A percentile compares a stretch with the other conserved stretches of the same genome.
These are phyloP conservation scores for Alca torda DNA, from an alignment of 2,797 vertebrate genomes.

Conservation along the genomic window DNA sequence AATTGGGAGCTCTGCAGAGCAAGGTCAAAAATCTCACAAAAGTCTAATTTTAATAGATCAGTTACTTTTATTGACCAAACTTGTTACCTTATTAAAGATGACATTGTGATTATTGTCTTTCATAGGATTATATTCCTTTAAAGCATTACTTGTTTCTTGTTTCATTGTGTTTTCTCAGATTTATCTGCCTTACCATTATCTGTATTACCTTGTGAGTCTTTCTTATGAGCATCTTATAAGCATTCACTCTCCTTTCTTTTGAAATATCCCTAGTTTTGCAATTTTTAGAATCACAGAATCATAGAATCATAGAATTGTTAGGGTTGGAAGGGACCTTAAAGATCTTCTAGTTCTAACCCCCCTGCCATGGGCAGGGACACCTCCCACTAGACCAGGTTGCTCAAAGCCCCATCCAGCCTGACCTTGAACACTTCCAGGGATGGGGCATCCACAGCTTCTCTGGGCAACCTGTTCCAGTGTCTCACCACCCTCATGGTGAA, in stretches of 20 bases:
- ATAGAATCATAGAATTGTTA: no score
- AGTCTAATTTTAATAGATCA: background rate
- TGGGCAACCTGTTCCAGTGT: no score
- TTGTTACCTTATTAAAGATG: background rate
- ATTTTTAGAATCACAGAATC: background rate
- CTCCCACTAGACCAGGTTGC: no score
- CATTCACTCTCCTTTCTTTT: background rate
- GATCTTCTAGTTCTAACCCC: no score
- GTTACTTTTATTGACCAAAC: background rate
- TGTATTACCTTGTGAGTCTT: background rate
- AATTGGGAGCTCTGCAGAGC: background rate
- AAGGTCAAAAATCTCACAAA: background rate
- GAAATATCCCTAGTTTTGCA: background rate
- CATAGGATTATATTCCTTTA: background rate
- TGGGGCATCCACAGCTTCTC: no score
- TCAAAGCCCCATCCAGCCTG: no score
- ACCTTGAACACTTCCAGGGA: no score
- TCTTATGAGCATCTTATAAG: background rate
- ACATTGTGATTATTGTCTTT: background rate
- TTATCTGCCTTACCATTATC: background rate
- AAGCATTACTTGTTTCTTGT: background rate
- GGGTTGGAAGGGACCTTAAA: no score
- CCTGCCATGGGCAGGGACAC: no score
- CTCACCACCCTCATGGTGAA: no score
- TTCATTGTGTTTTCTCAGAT: background rate